Percentiles rank a stretch among this genome's conserved stretches.
Conservation (phyloP, 2,797 vertebrate species). For the Anguilla marmorata region DNA sequence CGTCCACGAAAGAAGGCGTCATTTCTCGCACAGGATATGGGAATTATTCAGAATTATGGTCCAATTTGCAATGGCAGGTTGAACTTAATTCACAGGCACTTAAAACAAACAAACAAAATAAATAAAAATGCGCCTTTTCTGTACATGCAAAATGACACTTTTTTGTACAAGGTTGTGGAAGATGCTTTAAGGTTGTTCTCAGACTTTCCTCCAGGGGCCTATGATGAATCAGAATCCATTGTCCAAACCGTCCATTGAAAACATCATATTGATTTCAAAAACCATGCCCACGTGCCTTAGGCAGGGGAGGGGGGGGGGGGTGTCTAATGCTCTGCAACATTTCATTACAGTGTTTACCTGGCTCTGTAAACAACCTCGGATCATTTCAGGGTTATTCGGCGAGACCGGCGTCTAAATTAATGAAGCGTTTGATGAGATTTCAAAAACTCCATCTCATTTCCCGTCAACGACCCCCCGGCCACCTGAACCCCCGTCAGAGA, state of each 20-base stretch:
- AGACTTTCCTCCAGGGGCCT: not conserved
- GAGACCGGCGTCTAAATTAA: constrained; percentile 7
- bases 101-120: not conserved
- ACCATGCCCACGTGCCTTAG: not conserved
- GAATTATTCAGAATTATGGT: not conserved
- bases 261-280: constrained; percentile 15
- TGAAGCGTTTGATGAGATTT: constrained; percentile 28
- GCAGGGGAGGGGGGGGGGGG: not conserved
- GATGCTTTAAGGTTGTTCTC: not conserved
- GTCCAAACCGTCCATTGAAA: not conserved
- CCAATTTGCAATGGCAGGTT: not conserved
- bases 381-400: not conserved
- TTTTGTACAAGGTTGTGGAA: not conserved
- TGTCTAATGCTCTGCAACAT: not conserved
- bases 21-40: not conserved
- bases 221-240: constrained; percentile 3
- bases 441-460: constrained; percentile 2
- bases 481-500: constrained; percentile 19
- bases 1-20: not conserved
- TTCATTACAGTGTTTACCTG: constrained; percentile 15
- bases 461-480: not conserved
- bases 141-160: not conserved
- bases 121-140: not conserved
- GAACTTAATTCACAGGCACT: not conserved
- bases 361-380: not conserved